phyloP scores from a whole-genome alignment of 92 coral and sea anemone genomes.

The Zoanthus sansibaricus region DNA sequence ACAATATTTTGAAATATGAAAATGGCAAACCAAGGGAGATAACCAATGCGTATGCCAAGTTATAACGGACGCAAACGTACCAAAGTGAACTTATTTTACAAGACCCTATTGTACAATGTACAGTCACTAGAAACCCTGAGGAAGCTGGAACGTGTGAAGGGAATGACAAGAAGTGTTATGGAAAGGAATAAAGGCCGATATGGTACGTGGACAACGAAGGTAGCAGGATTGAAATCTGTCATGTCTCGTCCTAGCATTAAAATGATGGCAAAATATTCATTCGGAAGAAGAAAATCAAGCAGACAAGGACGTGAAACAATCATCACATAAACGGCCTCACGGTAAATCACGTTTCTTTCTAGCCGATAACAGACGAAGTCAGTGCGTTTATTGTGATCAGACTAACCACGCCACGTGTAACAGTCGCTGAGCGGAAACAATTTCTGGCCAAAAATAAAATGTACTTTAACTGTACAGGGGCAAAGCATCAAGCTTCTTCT shows the following conservation, averaged over 20 bases:
- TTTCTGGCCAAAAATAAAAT: neutral
- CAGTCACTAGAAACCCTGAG: constrained; percentile 50
- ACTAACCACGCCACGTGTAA: neutral
- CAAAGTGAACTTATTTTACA: constrained; percentile 21
- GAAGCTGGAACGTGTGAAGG: constrained; percentile 23
- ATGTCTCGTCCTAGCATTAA: neutral
- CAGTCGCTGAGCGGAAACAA: constrained; percentile 1
- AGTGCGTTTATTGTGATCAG: constrained; percentile 53
- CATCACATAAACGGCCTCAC: neutral
- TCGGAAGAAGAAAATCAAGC: neutral
- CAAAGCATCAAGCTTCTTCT: neutral
- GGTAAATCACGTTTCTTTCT: constrained; percentile 5
- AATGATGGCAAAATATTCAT: constrained; percentile 30
- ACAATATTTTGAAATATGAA: constrained; percentile 10
- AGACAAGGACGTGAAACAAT: neutral
- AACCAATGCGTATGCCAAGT: constrained; percentile 18
- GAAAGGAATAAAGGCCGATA: constrained; percentile 43
- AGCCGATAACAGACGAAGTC: constrained; percentile 8
- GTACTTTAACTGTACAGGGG: constrained; percentile 32
- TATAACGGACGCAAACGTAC: neutral
- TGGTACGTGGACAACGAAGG: constrained; percentile 20
- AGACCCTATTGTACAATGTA: constrained; percentile 37
- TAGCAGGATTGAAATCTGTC: constrained; percentile 41
- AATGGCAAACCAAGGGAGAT: constrained; percentile 41
- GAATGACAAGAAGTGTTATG: neutral